A percentile compares a stretch with the other conserved stretches of the same genome.
phyloP scores from a whole-genome alignment of 2,113 vertebrate species.

The Podarcis raffonei region DNA sequence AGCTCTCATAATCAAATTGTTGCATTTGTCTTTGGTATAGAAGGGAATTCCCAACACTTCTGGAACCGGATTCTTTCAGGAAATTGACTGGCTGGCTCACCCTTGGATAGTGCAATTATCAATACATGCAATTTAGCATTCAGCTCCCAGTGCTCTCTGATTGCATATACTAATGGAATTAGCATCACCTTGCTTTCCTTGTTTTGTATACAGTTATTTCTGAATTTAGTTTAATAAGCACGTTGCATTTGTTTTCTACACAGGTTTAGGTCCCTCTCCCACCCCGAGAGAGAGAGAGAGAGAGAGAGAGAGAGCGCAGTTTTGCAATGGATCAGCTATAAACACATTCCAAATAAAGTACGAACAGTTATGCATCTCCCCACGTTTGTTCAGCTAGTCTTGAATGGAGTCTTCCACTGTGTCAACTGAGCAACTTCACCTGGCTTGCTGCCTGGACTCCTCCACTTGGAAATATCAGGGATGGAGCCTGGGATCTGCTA shows the following conservation, averaged over 20 bases:
- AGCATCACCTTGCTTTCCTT: neutral
- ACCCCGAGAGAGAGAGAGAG: too few relatives aligned
- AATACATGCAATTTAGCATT: neutral
- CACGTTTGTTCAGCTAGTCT: neutral
- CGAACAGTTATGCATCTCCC: neutral
- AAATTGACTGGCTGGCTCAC: neutral
- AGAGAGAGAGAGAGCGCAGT: neutral
- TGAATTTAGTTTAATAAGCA: neutral
- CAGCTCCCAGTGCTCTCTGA: neutral
- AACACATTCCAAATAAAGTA: neutral
- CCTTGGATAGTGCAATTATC: neutral
- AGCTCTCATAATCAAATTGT: neutral
- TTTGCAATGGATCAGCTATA: neutral
- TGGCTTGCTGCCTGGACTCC: neutral
- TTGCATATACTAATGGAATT: neutral
- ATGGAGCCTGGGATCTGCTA: neutral
- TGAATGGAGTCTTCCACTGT: neutral
- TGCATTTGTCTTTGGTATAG: too few relatives aligned
- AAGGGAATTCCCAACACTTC: neutral
- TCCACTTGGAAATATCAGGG: neutral
- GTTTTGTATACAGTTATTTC: too few relatives aligned
- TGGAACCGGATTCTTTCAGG: neutral
- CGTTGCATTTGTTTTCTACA: neutral
- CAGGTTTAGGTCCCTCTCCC: neutral
- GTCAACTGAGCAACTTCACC: neutral